Evolutionary conservation across 1,140 invertebrate species (phyloP), one percentile per base, ranked within the genome.

Genomic region (Heliconius congener): DNA sequence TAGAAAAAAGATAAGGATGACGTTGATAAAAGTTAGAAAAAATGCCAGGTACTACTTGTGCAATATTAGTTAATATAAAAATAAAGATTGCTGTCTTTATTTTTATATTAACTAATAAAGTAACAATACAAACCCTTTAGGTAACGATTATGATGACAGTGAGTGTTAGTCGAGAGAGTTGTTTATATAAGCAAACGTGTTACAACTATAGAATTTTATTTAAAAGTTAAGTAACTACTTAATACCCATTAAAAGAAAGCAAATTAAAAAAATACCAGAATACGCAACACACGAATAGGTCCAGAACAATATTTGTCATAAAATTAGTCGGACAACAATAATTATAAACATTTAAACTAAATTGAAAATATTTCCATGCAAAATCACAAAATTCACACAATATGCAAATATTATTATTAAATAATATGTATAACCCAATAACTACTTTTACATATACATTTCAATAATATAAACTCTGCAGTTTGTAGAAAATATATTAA

Each of bases 111-210:
- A 37, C 6, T 37, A 37, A 37, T 6, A 34, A 34, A 23, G 13
- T 23, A 23, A 30, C 8, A 27, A 23, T 75, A 75, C 74, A 66
- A 66, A 75, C 57, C 74, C 57, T 23, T 37, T 37, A n/a, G 42
- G 66, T 11, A 27, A 52, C 16, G 50, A 55, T 75, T 27, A 57
- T 66, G 46, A 74, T 50, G n/a, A 30, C 30, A 76, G 57, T 76
- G 37, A 39, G 46, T 39, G 74, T 76, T 76, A 76, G 55, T 42
- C 4, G 34, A 66, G n/a, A 66, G 57, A 37, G 30, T 11, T 9
- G 18, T 42, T 37, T 52, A 52, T 46, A 13, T 46, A 46, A 16
- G 42, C 42, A 46, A 46, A 46, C 19, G 18, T 46, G 42, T 19
- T 18, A 19, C 8, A 52, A 18, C 5, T 19, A 16, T 19, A 52